Base-by-base conservation (phyloP, 2,888 invertebrate species). In the Dendrolimus houi region DNA sequence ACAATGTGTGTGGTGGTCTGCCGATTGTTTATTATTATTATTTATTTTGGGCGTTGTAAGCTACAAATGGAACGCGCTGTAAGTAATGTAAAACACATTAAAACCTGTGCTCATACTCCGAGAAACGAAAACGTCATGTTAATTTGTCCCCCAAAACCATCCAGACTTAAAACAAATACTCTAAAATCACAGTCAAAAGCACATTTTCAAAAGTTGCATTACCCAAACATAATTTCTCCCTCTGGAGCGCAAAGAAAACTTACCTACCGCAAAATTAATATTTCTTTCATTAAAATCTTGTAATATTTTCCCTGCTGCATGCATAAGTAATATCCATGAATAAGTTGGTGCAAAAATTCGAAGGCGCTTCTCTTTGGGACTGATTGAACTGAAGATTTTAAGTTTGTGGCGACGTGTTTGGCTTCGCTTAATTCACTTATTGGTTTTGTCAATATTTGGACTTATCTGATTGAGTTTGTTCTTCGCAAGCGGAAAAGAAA, bases 221-320 rank as follows among this genome's bases (percentile, higher is more conserved):
- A 61, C 64, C 61, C 73, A 69, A 86, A 85, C 83, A 87, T 85
- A 82, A 87, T 86, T 83, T 77, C 76, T 77, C 79, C 75, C 70
- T 68, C 79, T 75, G 72, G 70, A 74, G 77, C 83, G 81, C 87
- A 81, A 85, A 86, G 88, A 85, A 87, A 89, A 89, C 90, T 90
- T 87, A 83, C 87, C 83, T 80, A 83, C 87, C 83, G 79, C 77
- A 80, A 89, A 91, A 89, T 90, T 91, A 91, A 90, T 90, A 91
- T 91, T 91, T 91, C 91, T 91, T 91, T 91, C 91, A 91, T 91
- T 91, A 91, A 91, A 90, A 90, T 83, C 87, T 89, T 91, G 91
- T 91, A 91, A 91, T 91, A 89, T 91, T 91, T 91, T 85, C 86
- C 70, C 83, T 85, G 90, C 91, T 91, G 91, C 88, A 91, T 91